phyloP scores from a whole-genome alignment of 1,140 invertebrate species.

The Harpegnathos saltator region DNA sequence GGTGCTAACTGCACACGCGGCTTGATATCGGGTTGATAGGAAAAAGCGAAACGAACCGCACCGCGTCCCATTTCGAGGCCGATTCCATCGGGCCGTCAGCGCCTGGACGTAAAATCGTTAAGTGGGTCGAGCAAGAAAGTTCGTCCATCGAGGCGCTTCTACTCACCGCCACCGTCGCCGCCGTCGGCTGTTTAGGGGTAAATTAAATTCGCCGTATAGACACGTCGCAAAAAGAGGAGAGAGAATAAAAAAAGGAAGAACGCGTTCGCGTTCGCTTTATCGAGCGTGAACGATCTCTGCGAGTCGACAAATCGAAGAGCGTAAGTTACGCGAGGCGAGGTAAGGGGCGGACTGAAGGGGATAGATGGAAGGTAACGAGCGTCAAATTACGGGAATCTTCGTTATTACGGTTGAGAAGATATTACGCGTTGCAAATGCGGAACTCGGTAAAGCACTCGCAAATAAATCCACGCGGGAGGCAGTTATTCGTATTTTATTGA shows the following conservation, averaged over 20 bases:
- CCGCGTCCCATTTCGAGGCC: slow-evolving; percentile 36
- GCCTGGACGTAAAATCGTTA: slow-evolving; percentile 78
- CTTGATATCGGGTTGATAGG: background rate
- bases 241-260: background rate
- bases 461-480: no score
- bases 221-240: slow-evolving; percentile 17
- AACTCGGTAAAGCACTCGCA: no score
- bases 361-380: no score
- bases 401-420: no score
- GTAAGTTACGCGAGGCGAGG: background rate
- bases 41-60: slow-evolving; percentile 31
- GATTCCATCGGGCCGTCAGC: slow-evolving; percentile 61
- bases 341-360: no score
- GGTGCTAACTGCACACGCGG: background rate
- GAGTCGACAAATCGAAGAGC: background rate
- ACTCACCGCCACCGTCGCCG: slow-evolving; percentile 24
- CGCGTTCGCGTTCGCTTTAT: slow-evolving; percentile 22
- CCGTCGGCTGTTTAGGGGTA: slow-evolving; percentile 39
- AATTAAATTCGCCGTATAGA: slow-evolving; percentile 50
- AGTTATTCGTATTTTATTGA: no score
- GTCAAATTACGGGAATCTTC: no score
- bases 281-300: background rate
- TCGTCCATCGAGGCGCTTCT: slow-evolving; percentile 29
- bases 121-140: slow-evolving; percentile 73
- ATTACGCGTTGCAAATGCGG: no score